A percentile compares a stretch with the other conserved stretches of the same genome.
These are phyloP conservation scores for Pteronotus mesoamericanus DNA, from an alignment of 2,797 vertebrate genomes.

Conservation along the genomic window DNA sequence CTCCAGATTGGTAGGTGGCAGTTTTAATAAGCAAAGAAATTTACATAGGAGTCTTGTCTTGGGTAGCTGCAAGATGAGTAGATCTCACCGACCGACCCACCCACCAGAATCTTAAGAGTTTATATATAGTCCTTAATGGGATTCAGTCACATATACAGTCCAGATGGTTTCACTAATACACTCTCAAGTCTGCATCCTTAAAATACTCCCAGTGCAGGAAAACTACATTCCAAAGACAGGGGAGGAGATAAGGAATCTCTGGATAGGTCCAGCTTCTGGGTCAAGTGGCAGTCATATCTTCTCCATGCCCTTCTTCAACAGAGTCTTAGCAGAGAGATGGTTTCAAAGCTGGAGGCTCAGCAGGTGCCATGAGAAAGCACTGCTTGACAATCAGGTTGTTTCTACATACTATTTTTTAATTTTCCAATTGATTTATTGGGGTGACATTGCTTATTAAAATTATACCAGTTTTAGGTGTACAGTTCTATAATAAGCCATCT, in stretches of 20 bases:
- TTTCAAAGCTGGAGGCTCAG: slow-evolving; percentile 93
- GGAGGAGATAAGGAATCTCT: not conserved
- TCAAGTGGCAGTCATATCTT: not conserved
- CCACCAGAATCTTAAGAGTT: not conserved
- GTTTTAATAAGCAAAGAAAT: not conserved
- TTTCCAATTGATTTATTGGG: not conserved
- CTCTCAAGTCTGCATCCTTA: not conserved
- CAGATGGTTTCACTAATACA: not conserved
- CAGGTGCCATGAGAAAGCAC: slow-evolving; percentile 94
- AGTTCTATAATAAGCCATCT: not conserved
- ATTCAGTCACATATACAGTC: not conserved
- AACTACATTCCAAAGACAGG: not conserved
- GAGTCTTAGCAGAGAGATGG: slow-evolving; percentile 95
- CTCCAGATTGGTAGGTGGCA: not conserved
- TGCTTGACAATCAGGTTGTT: slow-evolving; percentile 97
- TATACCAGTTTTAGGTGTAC: not conserved
- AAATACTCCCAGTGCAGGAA: not conserved
- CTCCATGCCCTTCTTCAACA: not conserved
- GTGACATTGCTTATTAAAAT: not conserved
- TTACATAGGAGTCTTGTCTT: not conserved
- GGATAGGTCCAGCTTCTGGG: not conserved
- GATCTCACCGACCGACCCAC: not conserved
- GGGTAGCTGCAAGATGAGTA: not conserved
- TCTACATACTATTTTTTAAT: slow-evolving; percentile 72
- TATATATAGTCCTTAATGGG: not conserved